Evolutionary conservation across 2,113 vertebrate genomes (phyloP).

Genomic region (Patagioenas fasciata): DNA sequence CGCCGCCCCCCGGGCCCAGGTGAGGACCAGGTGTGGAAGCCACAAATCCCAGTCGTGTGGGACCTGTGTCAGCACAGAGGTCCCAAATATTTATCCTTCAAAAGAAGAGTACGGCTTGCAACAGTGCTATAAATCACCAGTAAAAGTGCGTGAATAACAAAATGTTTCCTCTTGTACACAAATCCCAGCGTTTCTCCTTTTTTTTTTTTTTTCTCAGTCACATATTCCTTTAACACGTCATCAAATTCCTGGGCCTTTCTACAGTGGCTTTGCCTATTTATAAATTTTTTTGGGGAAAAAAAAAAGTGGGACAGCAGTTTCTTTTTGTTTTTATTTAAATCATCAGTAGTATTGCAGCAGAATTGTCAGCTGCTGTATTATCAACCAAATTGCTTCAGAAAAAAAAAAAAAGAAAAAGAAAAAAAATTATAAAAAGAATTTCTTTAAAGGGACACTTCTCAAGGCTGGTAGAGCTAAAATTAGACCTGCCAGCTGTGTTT

Average conservation of each 20-base stretch:
- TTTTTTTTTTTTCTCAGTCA: not conserved
- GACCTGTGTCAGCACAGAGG: not conserved
- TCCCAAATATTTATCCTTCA: not conserved
- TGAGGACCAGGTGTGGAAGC: not conserved
- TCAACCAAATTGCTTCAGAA: conserved; percentile 72
- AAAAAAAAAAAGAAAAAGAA: conserved; percentile 24
- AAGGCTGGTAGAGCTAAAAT: conserved; percentile 76
- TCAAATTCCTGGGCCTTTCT: conserved; percentile 45
- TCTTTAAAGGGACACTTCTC: conserved; percentile 77
- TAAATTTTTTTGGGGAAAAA: not conserved
- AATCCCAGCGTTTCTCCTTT: not conserved
- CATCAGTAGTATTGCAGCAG: conserved; percentile 39
- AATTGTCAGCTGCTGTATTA: conserved; percentile 75
- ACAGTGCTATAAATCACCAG: not conserved
- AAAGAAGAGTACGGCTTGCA: not conserved
- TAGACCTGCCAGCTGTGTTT: conserved; percentile 81
- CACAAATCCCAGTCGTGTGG: not conserved
- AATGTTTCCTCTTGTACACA: not conserved
- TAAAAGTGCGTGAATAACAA: not conserved
- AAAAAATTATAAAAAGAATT: conserved; percentile 63
- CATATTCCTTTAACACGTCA: conserved; percentile 6
- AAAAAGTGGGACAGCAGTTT: conserved; percentile 39
- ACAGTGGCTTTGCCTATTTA: conserved; percentile 20
- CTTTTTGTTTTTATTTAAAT: conserved; percentile 58
- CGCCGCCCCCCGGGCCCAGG: not conserved